Evolutionary conservation across 2,797 vertebrate species (phyloP), one percentile per base, ranked within the genome.

Genomic region (Poeciliopsis infans): DNA sequence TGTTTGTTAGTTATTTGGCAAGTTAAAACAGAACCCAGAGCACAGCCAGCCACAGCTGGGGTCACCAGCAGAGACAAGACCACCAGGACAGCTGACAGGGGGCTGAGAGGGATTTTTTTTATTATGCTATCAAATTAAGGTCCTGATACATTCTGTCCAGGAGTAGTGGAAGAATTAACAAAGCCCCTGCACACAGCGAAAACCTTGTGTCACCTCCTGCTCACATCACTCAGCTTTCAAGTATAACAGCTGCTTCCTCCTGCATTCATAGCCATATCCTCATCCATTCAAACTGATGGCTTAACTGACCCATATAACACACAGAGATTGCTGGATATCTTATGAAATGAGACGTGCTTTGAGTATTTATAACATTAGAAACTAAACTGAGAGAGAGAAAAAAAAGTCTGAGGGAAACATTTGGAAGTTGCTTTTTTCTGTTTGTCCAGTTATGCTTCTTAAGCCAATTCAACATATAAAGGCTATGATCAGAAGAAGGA

Each of bases 211-310:
- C 91, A 89, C 93, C 93, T 92, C 86, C 93, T 93, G 92, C 91
- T 95, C 94, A 94, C 91, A 92, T 95, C 94, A 94, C 90, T 95
- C 94, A 94, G 91, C 90, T 92, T 91, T 92, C 90, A 91, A 92
- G 91, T 91, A 84, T 82, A 93, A 93, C 93, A 95, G 94, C 93
- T 95, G 94, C 92, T 93, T 94, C 92, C 94, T 87, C 92, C 89
- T 88, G 89, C 89, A 85, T 91, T 92, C 92, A 91, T 83, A 82
- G 82, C 89, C 75, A 90, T 89, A 92, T 89, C 89, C 90, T 87
- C 91, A 84, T 89, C 92, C 89, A 91, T 92, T 92, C 91, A 92
- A 90, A 83, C 90, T 84, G 85, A 86, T 79, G 90, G 91, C 90
- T 94, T 93, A 93, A 92, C 90, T 92, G 93, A 93, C 92, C 92